phyloP scores from a whole-genome alignment of 2,888 invertebrate species.

The Melieria crassipennis region DNA sequence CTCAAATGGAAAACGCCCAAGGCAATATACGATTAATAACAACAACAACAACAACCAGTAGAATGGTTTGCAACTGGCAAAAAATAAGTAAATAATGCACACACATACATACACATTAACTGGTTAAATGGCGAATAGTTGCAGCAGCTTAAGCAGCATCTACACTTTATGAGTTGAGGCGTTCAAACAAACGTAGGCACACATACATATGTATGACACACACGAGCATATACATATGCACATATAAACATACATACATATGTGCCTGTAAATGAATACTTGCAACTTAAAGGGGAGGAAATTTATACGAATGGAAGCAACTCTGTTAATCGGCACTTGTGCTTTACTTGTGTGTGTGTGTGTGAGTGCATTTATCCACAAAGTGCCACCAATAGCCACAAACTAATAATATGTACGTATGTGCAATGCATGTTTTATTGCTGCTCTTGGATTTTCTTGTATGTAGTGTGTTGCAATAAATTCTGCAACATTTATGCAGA shows the following conservation, averaged over 20 bases:
- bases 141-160: background rate
- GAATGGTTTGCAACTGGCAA: background rate
- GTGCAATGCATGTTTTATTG: background rate
- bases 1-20: background rate
- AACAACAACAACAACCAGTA: no score
- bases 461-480: conserved; percentile 6
- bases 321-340: no score
- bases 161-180: conserved; percentile 2
- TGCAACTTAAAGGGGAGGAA: no score
- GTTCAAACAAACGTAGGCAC: conserved; percentile 14
- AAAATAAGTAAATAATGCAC: background rate
- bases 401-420: no score
- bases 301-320: no score
- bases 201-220: conserved; percentile 8
- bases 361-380: no score
- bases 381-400: no score
- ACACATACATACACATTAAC: background rate
- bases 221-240: conserved; percentile 5
- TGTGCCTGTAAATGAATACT: background rate
- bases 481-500: conserved; percentile 26
- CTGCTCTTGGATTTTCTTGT: background rate
- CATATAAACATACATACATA: background rate
- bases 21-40: no score
- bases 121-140: background rate
- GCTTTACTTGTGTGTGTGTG: no score